Conservation (phyloP, 2,797 vertebrate genomes). For the Epinephelus coioides region DNA sequence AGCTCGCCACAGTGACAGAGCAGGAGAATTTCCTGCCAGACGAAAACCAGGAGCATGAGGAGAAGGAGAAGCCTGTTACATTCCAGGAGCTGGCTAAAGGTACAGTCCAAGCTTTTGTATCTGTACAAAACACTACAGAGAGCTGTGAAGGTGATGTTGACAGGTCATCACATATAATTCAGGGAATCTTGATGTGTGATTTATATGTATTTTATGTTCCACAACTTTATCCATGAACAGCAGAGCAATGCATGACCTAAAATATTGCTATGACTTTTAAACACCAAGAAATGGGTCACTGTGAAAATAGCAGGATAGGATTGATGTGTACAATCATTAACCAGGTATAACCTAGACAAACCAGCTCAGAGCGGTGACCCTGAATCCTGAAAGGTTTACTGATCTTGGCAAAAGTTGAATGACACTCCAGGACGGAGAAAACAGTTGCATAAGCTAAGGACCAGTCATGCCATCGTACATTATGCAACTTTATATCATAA, state of each 20-base stretch:
- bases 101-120: slow-evolving; percentile 34
- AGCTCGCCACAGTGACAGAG: slow-evolving; percentile 62
- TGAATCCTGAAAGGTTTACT: background rate
- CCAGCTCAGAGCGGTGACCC: slow-evolving; percentile 3
- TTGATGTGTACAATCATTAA: slow-evolving; percentile 55
- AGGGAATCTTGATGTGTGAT: no score
- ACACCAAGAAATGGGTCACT: background rate
- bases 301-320: background rate
- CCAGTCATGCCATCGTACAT: background rate
- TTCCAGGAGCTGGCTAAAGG: slow-evolving; percentile 84
- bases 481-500: background rate
- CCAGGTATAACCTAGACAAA: background rate
- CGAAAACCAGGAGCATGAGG: slow-evolving; percentile 47
- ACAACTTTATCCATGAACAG: background rate
- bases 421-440: background rate
- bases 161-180: background rate
- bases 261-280: background rate
- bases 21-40: slow-evolving; percentile 81
- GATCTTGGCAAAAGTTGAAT: slow-evolving; percentile 41
- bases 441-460: background rate
- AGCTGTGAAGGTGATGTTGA: background rate
- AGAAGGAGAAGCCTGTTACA: slow-evolving; percentile 63
- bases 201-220: background rate
- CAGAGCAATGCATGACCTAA: background rate
- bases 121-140: background rate